phyloP scores from a whole-genome alignment of 2,888 invertebrate species.

The Gastrophysa polygoni region DNA sequence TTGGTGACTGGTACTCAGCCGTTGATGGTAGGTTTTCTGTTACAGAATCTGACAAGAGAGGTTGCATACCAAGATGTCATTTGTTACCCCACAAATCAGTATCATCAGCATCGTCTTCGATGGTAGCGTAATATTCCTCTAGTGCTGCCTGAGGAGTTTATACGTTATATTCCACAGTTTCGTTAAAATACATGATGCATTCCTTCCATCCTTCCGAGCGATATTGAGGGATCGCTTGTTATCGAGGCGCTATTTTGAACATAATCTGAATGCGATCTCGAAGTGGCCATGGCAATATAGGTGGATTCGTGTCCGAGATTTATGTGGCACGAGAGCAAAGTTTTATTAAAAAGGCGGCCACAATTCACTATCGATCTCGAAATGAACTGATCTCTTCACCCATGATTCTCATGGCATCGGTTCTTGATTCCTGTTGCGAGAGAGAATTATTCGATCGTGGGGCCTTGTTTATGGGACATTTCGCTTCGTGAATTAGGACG shows the following conservation, averaged over 20 bases:
- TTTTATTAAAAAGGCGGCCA: conserved; percentile 16
- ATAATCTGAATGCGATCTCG: conserved; percentile 8
- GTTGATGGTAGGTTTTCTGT: too few species aligned
- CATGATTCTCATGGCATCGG: conserved; percentile 8
- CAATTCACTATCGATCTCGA: conserved; percentile 9
- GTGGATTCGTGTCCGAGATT: conserved; percentile 1
- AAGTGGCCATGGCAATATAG: conserved; percentile 12
- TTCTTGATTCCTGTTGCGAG: neutral
- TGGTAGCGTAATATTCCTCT: too few species aligned
- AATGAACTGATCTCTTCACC: conserved; percentile 7
- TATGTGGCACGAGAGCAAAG: conserved; percentile 15
- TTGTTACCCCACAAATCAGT: too few species aligned
- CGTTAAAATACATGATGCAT: too few species aligned
- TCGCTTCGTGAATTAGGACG: neutral
- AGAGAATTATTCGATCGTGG: neutral
- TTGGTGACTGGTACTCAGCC: too few species aligned
- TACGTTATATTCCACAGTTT: too few species aligned
- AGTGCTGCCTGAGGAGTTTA: too few species aligned
- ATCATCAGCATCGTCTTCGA: too few species aligned
- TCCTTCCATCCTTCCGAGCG: too few species aligned
- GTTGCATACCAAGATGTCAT: too few species aligned
- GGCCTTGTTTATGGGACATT: neutral
- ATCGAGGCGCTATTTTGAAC: neutral
- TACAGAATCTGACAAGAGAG: too few species aligned
- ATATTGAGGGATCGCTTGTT: neutral